phyloP scores from a whole-genome alignment of 1,140 invertebrate genomes.

The Amphibalanus amphitrite region DNA sequence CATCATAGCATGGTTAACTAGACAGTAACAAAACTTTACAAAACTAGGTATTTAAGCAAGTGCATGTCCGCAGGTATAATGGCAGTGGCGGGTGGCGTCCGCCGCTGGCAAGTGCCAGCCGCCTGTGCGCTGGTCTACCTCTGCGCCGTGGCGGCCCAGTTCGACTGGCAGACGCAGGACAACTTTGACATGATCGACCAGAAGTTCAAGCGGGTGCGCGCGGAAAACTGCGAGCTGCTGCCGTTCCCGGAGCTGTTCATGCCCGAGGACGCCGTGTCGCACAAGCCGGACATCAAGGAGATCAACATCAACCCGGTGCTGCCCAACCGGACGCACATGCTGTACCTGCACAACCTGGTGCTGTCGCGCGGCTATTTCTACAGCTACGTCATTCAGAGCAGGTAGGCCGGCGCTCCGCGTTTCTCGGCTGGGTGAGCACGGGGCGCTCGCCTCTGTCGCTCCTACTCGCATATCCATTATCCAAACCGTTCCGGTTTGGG shows the following conservation, averaged over 20 bases:
- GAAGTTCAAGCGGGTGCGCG: background rate
- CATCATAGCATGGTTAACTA: no score
- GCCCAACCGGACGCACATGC: conserved; percentile 76
- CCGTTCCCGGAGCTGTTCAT: conserved; percentile 45
- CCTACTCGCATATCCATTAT: no score
- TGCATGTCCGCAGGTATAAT: no score
- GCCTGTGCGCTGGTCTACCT: background rate
- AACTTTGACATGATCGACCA: background rate
- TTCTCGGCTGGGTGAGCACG: no score
- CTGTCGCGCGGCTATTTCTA: conserved; percentile 82
- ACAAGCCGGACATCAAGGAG: conserved; percentile 84
- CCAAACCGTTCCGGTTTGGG: no score
- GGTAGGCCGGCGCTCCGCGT: conserved; percentile 29
- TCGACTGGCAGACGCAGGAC: background rate
- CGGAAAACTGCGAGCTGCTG: background rate
- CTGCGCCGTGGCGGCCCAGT: background rate
- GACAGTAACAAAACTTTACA: no score
- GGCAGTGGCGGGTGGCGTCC: no score
- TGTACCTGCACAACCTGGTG: conserved; percentile 92
- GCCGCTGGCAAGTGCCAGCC: background rate
- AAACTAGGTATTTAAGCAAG: no score
- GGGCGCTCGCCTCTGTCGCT: no score
- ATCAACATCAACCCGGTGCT: conserved; percentile 89
- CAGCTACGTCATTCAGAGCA: conserved; percentile 83
- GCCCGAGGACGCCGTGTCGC: conserved; percentile 63